Evolutionary conservation across 2,113 vertebrate genomes (phyloP).

Genomic region (Chelonoidis abingdonii): DNA sequence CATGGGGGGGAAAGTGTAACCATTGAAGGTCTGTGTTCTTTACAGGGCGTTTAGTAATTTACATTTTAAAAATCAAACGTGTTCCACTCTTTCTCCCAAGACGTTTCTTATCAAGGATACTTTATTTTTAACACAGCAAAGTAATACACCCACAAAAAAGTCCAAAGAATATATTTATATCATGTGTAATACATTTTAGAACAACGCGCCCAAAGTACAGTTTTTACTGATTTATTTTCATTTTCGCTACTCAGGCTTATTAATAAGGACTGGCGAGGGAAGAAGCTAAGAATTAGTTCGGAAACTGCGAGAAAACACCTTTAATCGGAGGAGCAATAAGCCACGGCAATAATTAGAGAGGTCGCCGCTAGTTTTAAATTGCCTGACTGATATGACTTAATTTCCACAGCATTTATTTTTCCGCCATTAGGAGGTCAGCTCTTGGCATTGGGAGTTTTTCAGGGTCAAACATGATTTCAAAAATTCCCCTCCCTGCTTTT

Average conservation of each 20-base stretch:
- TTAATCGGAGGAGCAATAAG: not conserved
- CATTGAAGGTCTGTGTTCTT: not conserved
- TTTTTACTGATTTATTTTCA: not conserved
- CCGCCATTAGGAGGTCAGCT: not conserved
- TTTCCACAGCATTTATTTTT: not conserved
- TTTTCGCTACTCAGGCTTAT: not conserved
- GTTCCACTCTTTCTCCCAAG: not conserved
- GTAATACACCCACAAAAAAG: not conserved
- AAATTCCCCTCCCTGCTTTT: rapidly evolving
- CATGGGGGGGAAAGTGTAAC: too few relatives aligned
- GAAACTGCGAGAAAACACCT: not conserved
- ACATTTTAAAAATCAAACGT: not conserved
- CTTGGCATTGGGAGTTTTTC: not conserved
- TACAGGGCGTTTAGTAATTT: not conserved
- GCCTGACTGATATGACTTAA: not conserved
- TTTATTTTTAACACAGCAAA: not conserved
- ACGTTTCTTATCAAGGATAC: not conserved
- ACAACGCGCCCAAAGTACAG: not conserved
- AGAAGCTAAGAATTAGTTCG: not conserved
- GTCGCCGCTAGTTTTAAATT: not conserved
- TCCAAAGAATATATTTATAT: not conserved
- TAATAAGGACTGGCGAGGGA: not conserved
- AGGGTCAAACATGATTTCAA: not conserved
- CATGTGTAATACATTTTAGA: not conserved
- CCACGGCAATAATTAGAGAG: not conserved